These are phyloP conservation scores for Trichonephila inaurata DNA, from an alignment of 1,140 invertebrate genomes.

Conservation along the genomic window DNA sequence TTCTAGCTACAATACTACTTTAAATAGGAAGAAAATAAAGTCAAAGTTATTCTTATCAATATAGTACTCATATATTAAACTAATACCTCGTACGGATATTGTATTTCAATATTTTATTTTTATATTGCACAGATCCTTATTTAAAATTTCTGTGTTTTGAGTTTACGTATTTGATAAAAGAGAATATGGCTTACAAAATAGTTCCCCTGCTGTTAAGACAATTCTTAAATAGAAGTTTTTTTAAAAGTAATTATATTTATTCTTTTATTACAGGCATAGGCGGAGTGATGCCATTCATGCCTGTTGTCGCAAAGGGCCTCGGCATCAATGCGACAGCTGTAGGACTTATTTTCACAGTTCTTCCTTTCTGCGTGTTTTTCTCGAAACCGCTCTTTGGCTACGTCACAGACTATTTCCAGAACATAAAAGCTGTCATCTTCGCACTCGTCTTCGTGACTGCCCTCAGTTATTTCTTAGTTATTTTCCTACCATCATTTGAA, in stretches of 20 bases:
- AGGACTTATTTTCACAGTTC: constrained; percentile 79
- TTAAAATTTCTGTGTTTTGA: too few relatives aligned
- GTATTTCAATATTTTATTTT: too few relatives aligned
- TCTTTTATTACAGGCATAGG: constrained; percentile 83
- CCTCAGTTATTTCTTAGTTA: constrained; percentile 81
- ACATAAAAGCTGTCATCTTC: constrained; percentile 87
- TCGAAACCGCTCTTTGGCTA: constrained; percentile 79
- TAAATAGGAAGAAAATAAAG: too few relatives aligned
- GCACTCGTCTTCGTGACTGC: constrained; percentile 86
- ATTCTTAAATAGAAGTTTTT: too few relatives aligned
- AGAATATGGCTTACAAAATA: too few relatives aligned
- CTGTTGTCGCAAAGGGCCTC: constrained; percentile 81
- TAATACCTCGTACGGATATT: too few relatives aligned
- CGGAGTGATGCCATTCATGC: constrained; percentile 80
- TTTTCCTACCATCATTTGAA: constrained; percentile 1
- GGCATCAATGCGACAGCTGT: constrained; percentile 79
- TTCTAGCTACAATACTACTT: too few relatives aligned
- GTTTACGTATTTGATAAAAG: too few relatives aligned
- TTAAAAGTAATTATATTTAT: neutral
- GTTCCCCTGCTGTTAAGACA: too few relatives aligned
- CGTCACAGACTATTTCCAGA: constrained; percentile 79
- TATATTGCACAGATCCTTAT: too few relatives aligned
- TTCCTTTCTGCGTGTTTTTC: constrained; percentile 80
- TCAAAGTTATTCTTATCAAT: too few relatives aligned
- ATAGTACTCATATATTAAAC: too few relatives aligned